A percentile compares a stretch with the other conserved stretches of the same genome.
phyloP scores from a whole-genome alignment of 2,888 invertebrate genomes.

The Aricia artaxerxes region DNA sequence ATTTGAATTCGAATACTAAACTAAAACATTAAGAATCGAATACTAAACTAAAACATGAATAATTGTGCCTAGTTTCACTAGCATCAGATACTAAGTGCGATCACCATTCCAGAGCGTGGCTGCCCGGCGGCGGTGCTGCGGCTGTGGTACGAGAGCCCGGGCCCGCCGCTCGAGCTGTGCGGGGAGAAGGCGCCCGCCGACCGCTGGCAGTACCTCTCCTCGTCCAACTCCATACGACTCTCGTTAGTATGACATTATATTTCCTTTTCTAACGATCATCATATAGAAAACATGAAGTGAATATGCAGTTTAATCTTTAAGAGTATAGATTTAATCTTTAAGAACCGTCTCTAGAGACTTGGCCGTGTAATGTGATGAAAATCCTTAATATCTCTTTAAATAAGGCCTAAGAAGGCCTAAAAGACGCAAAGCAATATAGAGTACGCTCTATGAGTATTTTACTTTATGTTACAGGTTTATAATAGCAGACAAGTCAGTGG shows the following conservation, averaged over 20 bases:
- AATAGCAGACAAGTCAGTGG: slow-evolving; percentile 96
- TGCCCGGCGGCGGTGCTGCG: slow-evolving; percentile 95
- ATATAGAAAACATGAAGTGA: too few species aligned
- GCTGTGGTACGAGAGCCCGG: slow-evolving; percentile 91
- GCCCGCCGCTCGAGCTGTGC: slow-evolving; percentile 92
- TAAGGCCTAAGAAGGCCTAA: too few species aligned
- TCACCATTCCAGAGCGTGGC: slow-evolving; percentile 84
- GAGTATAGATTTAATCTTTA: too few species aligned
- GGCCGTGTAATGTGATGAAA: too few species aligned
- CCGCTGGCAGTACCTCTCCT: slow-evolving; percentile 92
- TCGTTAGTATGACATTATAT: slow-evolving; percentile 79
- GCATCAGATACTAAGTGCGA: neutral
- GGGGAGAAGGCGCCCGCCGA: slow-evolving; percentile 89
- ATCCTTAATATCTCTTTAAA: too few species aligned
- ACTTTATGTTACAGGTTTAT: slow-evolving; percentile 86
- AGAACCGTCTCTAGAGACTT: too few species aligned
- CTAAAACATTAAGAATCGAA: too few species aligned
- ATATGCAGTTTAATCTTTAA: too few species aligned
- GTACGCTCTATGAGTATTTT: too few species aligned
- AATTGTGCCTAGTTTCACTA: neutral
- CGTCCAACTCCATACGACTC: slow-evolving; percentile 91
- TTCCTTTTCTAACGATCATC: too few species aligned
- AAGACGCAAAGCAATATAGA: too few species aligned
- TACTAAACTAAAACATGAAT: neutral
- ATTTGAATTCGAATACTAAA: too few species aligned